Percentiles rank a stretch among this genome's conserved stretches.
These are phyloP conservation scores for Synaphobranchus kaupii DNA, from an alignment of 2,797 vertebrate genomes.

Conservation along the genomic window DNA sequence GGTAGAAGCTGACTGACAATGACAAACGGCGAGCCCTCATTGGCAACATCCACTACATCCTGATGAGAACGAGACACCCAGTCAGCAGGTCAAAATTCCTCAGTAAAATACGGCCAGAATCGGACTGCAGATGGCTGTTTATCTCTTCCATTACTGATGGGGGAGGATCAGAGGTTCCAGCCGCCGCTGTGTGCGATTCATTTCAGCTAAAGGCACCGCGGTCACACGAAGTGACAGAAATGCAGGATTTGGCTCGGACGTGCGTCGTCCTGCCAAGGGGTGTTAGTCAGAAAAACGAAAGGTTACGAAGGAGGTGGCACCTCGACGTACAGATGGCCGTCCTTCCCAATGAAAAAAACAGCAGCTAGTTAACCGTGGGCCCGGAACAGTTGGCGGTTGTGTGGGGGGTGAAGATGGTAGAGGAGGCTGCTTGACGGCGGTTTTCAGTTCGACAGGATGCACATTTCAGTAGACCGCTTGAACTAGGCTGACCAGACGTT, in stretches of 20 bases:
- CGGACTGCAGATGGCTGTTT: neutral
- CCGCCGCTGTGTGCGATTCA: neutral
- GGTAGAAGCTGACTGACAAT: conserved; percentile 18
- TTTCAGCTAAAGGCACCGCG: neutral
- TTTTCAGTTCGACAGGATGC: neutral
- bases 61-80: neutral
- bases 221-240: neutral
- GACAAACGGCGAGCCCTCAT: neutral
- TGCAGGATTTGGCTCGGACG: neutral
- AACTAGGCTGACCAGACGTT: too few relatives aligned
- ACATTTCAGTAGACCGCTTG: neutral
- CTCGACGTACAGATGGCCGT: neutral
- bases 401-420: neutral
- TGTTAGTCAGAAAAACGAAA: neutral
- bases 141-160: neutral
- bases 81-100: conserved; percentile 18
- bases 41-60: conserved; percentile 18
- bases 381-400: neutral
- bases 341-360: neutral
- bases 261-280: neutral
- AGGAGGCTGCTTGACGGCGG: neutral
- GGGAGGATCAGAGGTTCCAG: neutral
- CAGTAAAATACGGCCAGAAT: neutral
- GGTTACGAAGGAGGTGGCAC: neutral
- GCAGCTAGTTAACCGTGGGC: neutral